These are phyloP conservation scores for Lutraria lutraria DNA, from an alignment of 2,888 invertebrate species.

Conservation along the genomic window DNA sequence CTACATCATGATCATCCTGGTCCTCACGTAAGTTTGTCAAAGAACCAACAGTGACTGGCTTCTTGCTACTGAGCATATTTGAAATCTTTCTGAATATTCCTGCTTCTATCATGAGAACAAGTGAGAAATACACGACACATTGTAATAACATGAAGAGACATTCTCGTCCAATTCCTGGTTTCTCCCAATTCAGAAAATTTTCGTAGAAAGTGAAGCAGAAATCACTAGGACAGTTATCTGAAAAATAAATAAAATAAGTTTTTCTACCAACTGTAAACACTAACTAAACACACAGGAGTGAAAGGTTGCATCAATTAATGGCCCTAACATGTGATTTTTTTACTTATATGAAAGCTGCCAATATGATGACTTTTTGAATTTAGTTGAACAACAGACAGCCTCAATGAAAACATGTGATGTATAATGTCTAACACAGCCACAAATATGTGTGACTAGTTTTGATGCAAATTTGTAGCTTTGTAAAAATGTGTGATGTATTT, in stretches of 20 bases:
- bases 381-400: no score
- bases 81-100: conserved; percentile 54
- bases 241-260: conserved; percentile 28
- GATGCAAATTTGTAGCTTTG: no score
- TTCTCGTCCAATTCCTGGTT: conserved; percentile 91
- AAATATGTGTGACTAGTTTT: no score
- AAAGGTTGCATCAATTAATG: no score
- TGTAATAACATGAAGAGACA: conserved; percentile 89
- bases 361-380: no score
- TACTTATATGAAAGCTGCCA: no score
- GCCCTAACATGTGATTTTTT: no score
- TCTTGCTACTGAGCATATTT: neutral
- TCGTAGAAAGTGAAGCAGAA: conserved; percentile 84
- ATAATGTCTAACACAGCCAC: no score
- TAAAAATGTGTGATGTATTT: no score
- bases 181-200: conserved; percentile 90
- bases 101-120: conserved; percentile 90
- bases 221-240: conserved; percentile 66
- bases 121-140: conserved; percentile 89
- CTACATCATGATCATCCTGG: conserved; percentile 85
- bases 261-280: neutral
- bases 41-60: conserved; percentile 50
- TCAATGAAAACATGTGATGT: no score
- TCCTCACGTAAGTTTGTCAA: conserved; percentile 21
- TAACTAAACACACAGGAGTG: neutral